Evolutionary conservation across 2,113 vertebrate genomes (phyloP).

Genomic region (Speoplatyrhinus poulsoni): DNA sequence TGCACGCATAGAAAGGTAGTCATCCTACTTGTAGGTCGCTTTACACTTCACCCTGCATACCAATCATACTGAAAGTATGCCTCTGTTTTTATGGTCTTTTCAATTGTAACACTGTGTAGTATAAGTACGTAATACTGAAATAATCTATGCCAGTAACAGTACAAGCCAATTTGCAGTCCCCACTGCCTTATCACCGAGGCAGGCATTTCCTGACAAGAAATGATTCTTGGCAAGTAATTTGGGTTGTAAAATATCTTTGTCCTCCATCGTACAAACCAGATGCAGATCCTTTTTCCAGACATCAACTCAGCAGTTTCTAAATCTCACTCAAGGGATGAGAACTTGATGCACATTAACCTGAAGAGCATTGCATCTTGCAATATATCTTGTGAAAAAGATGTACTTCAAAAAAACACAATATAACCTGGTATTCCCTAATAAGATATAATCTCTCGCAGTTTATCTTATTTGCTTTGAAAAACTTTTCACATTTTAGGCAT

Average conservation of each 20-base stretch:
- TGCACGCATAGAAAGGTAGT: slow-evolving; percentile 21
- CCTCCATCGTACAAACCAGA: slow-evolving; percentile 36
- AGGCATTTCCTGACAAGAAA: not conserved
- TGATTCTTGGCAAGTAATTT: not conserved
- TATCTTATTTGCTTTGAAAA: too few relatives aligned
- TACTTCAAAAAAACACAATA: too few relatives aligned
- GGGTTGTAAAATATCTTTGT: slow-evolving; percentile 28
- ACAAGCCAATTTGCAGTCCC: too few relatives aligned
- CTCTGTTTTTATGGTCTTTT: slow-evolving; percentile 18
- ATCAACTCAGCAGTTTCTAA: slow-evolving; percentile 52
- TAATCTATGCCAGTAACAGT: too few relatives aligned
- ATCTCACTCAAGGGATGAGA: slow-evolving; percentile 31
- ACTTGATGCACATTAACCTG: slow-evolving; percentile 17
- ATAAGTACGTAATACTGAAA: too few relatives aligned
- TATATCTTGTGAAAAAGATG: not conserved
- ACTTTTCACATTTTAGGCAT: too few relatives aligned
- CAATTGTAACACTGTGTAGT: slow-evolving; percentile 5
- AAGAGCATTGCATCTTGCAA: slow-evolving; percentile 9
- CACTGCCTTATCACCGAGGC: not conserved
- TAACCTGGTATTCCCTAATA: too few relatives aligned
- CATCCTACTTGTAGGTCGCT: slow-evolving; percentile 1
- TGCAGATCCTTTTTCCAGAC: slow-evolving; percentile 30
- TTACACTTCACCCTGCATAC: slow-evolving; percentile 2
- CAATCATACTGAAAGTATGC: slow-evolving; percentile 41
- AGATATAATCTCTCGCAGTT: too few relatives aligned